These are phyloP conservation scores for Paragorgia papillata DNA, from an alignment of 92 coral and sea anemone species.

Conservation along the genomic window DNA sequence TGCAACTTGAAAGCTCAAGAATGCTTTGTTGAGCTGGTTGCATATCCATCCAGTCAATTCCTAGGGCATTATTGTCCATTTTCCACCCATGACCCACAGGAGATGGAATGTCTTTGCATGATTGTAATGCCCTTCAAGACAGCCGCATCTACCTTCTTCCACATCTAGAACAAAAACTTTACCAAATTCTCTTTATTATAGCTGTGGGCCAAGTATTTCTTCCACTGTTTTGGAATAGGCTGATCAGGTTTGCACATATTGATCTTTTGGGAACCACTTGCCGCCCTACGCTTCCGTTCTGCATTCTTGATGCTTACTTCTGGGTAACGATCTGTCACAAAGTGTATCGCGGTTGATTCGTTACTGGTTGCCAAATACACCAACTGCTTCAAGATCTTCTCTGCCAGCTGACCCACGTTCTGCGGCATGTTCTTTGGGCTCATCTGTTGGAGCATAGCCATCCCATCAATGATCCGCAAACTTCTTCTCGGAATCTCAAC, in stretches of 20 bases:
- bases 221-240: slow-evolving; percentile 25
- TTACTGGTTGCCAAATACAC: too few species aligned
- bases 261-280: too few species aligned
- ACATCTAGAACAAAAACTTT: slow-evolving; percentile 12
- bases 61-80: too few species aligned
- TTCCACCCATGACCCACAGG: too few species aligned
- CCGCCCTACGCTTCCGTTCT: too few species aligned
- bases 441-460: slow-evolving; percentile 33
- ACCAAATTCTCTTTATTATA: slow-evolving; percentile 15
- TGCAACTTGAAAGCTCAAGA: slow-evolving; percentile 32
- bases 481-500: too few species aligned
- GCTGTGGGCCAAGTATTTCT: slow-evolving; percentile 24
- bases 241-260: too few species aligned
- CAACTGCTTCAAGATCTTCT: slow-evolving; percentile 18
- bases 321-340: slow-evolving; percentile 20
- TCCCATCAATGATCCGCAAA: slow-evolving; percentile 28
- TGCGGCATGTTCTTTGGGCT: slow-evolving; percentile 26
- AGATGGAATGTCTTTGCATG: slow-evolving; percentile 1
- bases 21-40: slow-evolving; percentile 25
- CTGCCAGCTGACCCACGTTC: slow-evolving; percentile 21
- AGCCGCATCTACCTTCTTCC: too few species aligned
- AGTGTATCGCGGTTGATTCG: too few species aligned
- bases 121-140: too few species aligned
- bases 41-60: too few species aligned
- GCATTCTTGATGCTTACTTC: slow-evolving; percentile 22